These are phyloP conservation scores for Halictus quadricinctus DNA, from an alignment of 2,888 invertebrate species.

Conservation along the genomic window DNA sequence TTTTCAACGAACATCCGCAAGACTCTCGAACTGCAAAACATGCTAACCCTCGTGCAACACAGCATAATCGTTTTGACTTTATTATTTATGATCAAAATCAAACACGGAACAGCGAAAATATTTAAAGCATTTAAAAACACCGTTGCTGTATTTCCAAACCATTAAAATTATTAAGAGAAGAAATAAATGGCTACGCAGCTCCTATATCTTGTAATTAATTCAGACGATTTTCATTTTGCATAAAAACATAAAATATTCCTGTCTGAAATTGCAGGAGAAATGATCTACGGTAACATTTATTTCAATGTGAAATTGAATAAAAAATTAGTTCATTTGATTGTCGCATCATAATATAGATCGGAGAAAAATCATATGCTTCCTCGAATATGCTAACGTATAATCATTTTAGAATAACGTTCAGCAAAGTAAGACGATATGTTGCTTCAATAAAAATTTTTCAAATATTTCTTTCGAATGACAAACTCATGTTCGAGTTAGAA, in stretches of 20 bases:
- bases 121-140: background rate
- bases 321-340: too few relatives aligned
- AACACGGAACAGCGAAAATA: background rate
- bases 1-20: constrained; percentile 16
- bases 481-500: too few relatives aligned
- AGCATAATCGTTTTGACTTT: background rate
- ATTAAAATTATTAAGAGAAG: background rate
- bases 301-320: too few relatives aligned
- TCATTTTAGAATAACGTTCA: too few relatives aligned
- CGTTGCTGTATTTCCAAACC: background rate
- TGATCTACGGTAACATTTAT: background rate
- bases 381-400: too few relatives aligned
- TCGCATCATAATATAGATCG: too few relatives aligned
- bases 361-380: too few relatives aligned
- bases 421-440: too few relatives aligned
- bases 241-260: background rate
- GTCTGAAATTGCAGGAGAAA: background rate
- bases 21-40: background rate
- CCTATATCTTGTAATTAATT: background rate
- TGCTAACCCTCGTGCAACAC: background rate
- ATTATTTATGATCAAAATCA: background rate
- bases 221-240: background rate
- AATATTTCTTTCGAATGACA: too few relatives aligned
- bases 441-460: too few relatives aligned
- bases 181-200: background rate